Base-by-base conservation (phyloP, 1,140 invertebrate genomes). In the Diorhabda elongata region DNA sequence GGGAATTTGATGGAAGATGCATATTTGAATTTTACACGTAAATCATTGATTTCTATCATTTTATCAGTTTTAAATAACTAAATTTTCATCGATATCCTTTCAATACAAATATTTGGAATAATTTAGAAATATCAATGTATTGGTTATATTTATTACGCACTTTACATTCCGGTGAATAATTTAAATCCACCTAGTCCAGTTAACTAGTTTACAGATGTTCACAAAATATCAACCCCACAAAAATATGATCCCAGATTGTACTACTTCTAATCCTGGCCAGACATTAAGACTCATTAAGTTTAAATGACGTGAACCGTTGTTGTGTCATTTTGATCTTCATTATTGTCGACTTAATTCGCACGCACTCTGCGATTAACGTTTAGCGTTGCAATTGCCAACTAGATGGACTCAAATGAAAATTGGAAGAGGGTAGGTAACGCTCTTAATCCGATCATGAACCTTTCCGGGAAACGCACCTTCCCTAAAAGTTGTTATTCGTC, bases 291-390 rank as follows among this genome's bases (percentile, higher is more conserved):
- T 42, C 58, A 57, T 69, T 65, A 52, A 69, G 8, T 57, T 58
- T 42, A 65, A 65, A 65, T 65, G 64, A 65, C 42, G 11, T 7
- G 45, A 58, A 58, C 8, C 57, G 62, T 65, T 60, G 60, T 63
- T 63, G 26, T 63, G 47, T 70, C 66, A 65, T 70, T 70, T 70
- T 62, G 43, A 65, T 67, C 69, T 66, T 64, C 67, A 63, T 66
- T 69, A 72, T 72, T 67, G 41, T 52, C 52, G 56, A 56, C 9
- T 67, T 57, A 61, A 71, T 71, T 71, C 67, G 61, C 67, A 71
- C 70, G 70, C 70, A 71, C 66, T 66, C 44, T 61, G 58, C 57
- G 67, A 71, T 68, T 56, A 66, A 56, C 69, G 45, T 67, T 67
- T 66, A 57, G 64, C 65, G 45, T 68, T 66, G 67, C 66, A 71